Base-by-base conservation (phyloP, 1,140 invertebrate genomes). In the Arion vulgaris region DNA sequence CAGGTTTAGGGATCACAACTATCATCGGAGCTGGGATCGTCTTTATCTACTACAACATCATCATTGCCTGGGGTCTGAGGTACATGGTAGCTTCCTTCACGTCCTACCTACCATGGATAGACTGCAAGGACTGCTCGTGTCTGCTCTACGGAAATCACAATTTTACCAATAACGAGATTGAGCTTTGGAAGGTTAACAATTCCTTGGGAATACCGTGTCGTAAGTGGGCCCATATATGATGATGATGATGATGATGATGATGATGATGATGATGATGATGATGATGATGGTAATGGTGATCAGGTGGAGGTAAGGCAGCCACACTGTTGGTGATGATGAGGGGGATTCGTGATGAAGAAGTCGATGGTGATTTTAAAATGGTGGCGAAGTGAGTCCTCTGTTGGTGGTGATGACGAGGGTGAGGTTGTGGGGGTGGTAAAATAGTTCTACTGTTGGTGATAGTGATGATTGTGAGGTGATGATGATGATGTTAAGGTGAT, bases 1-100 rank as follows among this genome's bases (percentile, higher is more conserved):
- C 86, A 96, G 96, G 96, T 28, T 94, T 96, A 17, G 96, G 96
- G 0, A 95, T 66, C 5, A 32, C n/a, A 28, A 32, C 95, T 91
- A 95, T 95, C 0, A 95, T 96, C 92, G 93, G 95, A 69, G 80
- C 90, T 0, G 81, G 91, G 0, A 88, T 92, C 17, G 90, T 93
- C 72, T 81, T 89, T 34, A 87, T 93, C 69, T 94, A 94, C 85
- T 94, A 93, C 87, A 92, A 92, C 87, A 87, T 92, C 28, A 89
- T 93, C 75, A 92, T 93, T 71, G 89, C 92, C 0, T 93, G 90
- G 89, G 88, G 90, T 26, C 73, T 93, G 17, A 92, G 91, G 79
- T 92, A 88, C 79, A 86, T 92, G 68, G 90, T 91, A 73, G 89
- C 89, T 9, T 92, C 91, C 26, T 88, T 91, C 86, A 91, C 89